These are phyloP conservation scores for Auanema sp. DNA, from an alignment of 2,888 invertebrate genomes.

Conservation along the genomic window DNA sequence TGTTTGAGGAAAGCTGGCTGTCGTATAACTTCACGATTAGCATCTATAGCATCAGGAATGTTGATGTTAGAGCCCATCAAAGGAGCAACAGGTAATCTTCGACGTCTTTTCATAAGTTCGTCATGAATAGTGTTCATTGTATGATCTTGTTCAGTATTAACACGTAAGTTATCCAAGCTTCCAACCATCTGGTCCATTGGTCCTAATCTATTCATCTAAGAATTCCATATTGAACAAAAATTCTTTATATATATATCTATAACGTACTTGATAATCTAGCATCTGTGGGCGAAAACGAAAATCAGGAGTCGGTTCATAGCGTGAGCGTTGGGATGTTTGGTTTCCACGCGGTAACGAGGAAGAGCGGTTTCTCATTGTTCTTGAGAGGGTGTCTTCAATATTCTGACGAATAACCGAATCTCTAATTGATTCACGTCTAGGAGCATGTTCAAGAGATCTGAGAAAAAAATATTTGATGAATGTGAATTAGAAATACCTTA, in stretches of 20 bases:
- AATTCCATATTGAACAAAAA: too few species aligned
- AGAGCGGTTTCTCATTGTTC: conserved; percentile 41
- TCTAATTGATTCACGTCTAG: conserved; percentile 33
- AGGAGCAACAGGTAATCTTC: conserved; percentile 37
- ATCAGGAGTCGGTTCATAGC: background rate
- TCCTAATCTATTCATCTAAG: background rate
- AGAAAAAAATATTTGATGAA: conserved; percentile 4
- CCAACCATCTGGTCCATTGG: conserved; percentile 30
- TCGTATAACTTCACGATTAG: conserved; percentile 1
- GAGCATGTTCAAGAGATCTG: conserved; percentile 25
- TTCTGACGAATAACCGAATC: conserved; percentile 43
- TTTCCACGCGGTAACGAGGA: conserved; percentile 43
- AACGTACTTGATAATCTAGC: conserved; percentile 1
- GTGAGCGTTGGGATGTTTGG: conserved; percentile 15
- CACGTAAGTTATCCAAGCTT: conserved; percentile 40
- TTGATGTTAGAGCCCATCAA: conserved; percentile 29
- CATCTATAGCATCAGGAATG: conserved; percentile 16
- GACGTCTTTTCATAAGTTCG: conserved; percentile 24
- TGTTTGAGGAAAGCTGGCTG: conserved; percentile 23
- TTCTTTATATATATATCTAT: too few species aligned
- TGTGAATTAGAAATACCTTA: background rate
- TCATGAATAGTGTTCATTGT: conserved; percentile 8
- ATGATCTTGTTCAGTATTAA: conserved; percentile 11
- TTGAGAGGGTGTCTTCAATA: conserved; percentile 36
- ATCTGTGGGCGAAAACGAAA: conserved; percentile 2